Conservation (phyloP, 2,113 vertebrate genomes). For the Ploceus nigricollis region DNA sequence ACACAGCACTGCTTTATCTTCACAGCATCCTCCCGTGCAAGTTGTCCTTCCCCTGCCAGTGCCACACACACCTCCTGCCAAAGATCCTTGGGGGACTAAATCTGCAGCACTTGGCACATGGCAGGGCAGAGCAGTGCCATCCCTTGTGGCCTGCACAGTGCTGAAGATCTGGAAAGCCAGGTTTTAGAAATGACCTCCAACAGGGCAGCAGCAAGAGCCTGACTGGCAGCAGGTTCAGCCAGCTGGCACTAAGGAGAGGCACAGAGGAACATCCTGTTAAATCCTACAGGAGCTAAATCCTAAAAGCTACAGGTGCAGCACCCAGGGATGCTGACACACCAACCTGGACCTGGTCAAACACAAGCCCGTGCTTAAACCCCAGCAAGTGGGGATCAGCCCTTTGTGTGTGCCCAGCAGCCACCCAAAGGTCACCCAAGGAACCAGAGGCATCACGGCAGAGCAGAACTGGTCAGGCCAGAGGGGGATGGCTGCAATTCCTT, state of each 20-base stretch:
- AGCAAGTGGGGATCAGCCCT: neutral
- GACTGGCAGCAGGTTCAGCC: neutral
- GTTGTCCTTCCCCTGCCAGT: neutral
- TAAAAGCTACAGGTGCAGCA: rapidly evolving
- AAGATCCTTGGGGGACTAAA: neutral
- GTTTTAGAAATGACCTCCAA: neutral
- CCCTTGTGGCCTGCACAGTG: neutral
- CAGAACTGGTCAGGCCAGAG: neutral
- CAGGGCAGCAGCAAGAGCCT: neutral
- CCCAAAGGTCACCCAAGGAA: neutral
- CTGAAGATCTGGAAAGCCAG: neutral
- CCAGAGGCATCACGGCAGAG: neutral
- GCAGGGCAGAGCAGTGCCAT: neutral
- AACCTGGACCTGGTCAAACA: rapidly evolving
- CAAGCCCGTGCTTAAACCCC: neutral
- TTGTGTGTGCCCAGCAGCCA: neutral
- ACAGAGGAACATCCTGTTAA: neutral
- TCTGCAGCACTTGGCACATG: neutral
- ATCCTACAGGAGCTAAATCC: neutral
- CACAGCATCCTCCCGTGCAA: neutral
- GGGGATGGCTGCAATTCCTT: neutral
- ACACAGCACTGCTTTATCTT: neutral
- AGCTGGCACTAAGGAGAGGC: neutral
- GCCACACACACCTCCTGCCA: neutral
- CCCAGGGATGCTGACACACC: neutral